phyloP scores from a whole-genome alignment of 2,113 vertebrate genomes.

The Cinclus mexicanus region DNA sequence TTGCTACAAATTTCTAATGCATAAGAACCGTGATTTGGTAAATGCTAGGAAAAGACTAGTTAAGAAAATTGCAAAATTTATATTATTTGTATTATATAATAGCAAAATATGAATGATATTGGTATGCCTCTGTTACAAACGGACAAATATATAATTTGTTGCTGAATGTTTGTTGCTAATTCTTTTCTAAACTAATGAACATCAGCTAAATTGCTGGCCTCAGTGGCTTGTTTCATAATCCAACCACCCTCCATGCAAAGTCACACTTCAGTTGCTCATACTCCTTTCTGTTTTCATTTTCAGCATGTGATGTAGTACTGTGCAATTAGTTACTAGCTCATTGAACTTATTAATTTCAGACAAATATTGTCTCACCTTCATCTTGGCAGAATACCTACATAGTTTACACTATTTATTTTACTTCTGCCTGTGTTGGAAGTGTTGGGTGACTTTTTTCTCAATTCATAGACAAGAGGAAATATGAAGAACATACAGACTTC shows the following conservation, averaged over 20 bases:
- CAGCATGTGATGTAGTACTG: not conserved
- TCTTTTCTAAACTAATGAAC: not conserved
- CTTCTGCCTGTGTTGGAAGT: not conserved
- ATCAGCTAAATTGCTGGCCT: not conserved
- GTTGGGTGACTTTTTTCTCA: not conserved
- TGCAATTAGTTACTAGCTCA: not conserved
- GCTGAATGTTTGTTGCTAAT: not conserved
- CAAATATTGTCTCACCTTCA: not conserved
- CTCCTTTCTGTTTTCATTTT: not conserved
- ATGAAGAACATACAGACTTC: not conserved
- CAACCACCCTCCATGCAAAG: not conserved
- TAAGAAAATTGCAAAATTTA: not conserved
- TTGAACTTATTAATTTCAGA: not conserved
- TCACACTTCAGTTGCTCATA: not conserved
- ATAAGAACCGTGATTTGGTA: not conserved
- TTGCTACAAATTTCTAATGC: not conserved
- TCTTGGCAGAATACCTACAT: not conserved
- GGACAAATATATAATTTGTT: not conserved
- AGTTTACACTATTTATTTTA: not conserved
- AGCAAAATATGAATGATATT: not conserved
- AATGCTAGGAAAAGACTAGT: not conserved
- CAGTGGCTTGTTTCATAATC: not conserved
- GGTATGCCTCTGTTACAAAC: not conserved
- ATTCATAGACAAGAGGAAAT: not conserved
- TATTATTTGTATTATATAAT: not conserved